Evolutionary conservation across 37 sponge, comb jelly and placozoan genomes (phyloP).

Genomic region (Haliclona indistincta): DNA sequence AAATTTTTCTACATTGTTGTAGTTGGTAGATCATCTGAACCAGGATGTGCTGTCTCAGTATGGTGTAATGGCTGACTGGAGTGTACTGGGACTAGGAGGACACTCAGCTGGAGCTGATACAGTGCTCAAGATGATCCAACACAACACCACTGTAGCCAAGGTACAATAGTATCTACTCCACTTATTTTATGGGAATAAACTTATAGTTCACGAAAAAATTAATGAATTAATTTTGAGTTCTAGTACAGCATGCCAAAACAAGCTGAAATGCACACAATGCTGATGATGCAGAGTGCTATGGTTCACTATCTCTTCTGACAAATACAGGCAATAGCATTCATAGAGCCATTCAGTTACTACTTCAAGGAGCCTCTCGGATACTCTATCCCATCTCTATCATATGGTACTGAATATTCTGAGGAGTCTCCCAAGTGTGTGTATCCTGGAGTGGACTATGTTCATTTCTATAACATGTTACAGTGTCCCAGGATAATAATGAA

Average conservation of each 20-base stretch:
- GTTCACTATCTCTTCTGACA: too few relatives aligned
- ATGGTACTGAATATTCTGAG: conserved; percentile 53
- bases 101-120: conserved; percentile 56
- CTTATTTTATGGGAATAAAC: too few relatives aligned
- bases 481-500: conserved; percentile 63
- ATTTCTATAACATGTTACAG: conserved; percentile 41
- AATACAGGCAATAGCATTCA: conserved; percentile 50
- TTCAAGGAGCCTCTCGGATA: conserved; percentile 37
- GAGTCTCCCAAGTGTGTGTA: conserved; percentile 44
- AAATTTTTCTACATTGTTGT: not conserved
- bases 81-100: conserved; percentile 17
- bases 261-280: too few relatives aligned
- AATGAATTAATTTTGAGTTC: too few relatives aligned
- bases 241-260: too few relatives aligned
- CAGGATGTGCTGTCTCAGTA: conserved; percentile 14
- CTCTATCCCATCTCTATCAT: conserved; percentile 43
- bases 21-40: conserved; percentile 36
- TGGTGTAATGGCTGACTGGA: conserved; percentile 52
- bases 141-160: conserved; percentile 44
- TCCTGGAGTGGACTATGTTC: conserved; percentile 30
- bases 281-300: too few relatives aligned
- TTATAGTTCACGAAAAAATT: too few relatives aligned
- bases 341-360: conserved; percentile 51
- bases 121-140: conserved; percentile 40
- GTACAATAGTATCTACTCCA: too few relatives aligned